phyloP scores from a whole-genome alignment of 2,888 invertebrate species.

The Morinoia aosen region DNA sequence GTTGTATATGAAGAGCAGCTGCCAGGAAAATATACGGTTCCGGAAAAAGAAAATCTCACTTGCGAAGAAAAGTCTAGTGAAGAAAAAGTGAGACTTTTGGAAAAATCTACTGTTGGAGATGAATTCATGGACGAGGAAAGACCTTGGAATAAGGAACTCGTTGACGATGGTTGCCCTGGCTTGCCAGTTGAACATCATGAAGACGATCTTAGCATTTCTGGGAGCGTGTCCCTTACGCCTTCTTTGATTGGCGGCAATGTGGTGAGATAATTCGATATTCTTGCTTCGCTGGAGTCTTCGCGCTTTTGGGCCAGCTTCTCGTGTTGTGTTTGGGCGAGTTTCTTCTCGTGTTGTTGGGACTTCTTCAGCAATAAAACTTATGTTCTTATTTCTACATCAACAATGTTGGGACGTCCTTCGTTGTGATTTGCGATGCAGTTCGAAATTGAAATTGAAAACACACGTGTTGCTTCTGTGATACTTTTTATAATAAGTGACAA shows the following conservation, averaged over 20 bases:
- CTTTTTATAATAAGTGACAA: not conserved
- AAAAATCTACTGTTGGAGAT: not conserved
- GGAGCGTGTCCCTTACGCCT: slow-evolving; percentile 16
- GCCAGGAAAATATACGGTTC: not conserved
- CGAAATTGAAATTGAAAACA: not conserved
- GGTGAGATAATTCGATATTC: slow-evolving; percentile 12
- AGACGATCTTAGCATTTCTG: not conserved
- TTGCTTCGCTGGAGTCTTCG: not conserved
- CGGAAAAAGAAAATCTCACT: not conserved
- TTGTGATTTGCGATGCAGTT: not conserved
- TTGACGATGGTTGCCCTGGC: not conserved
- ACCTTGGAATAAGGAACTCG: not conserved
- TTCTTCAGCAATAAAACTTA: not conserved
- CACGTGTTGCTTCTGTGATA: not conserved
- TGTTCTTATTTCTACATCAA: not conserved
- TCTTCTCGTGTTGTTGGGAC: not conserved
- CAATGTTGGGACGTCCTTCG: not conserved
- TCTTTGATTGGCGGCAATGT: not conserved
- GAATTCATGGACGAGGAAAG: not conserved
- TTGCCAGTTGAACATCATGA: not conserved
- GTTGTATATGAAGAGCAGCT: not conserved
- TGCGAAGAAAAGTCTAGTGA: not conserved
- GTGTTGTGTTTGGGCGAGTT: not conserved
- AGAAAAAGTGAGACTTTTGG: not conserved
- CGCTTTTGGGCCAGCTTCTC: not conserved